Conservation (phyloP, 2,888 invertebrate genomes). For the Ophion ellenae region DNA sequence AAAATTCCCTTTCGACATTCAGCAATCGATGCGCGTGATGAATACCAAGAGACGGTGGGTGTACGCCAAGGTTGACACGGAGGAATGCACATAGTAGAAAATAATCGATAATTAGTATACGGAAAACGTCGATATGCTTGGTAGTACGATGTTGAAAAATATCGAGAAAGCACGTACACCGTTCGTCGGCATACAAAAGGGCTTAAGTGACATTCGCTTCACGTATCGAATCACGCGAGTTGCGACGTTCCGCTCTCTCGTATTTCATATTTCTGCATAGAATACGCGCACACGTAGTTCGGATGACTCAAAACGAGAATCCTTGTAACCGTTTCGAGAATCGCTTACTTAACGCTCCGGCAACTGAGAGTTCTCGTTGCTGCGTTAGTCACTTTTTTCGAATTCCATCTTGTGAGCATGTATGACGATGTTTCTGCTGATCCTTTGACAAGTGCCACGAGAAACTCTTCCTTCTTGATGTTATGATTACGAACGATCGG, state of each 20-base stretch:
- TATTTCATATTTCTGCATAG: conserved; percentile 4
- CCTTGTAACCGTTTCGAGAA: conserved; percentile 63
- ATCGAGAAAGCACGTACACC: background rate
- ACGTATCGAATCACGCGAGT: background rate
- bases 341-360: conserved; percentile 47
- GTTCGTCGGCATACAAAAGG: conserved; percentile 1
- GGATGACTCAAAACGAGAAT: conserved; percentile 56
- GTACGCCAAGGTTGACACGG: conserved; percentile 53
- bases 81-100: conserved; percentile 60
- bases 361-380: conserved; percentile 12
- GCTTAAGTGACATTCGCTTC: background rate
- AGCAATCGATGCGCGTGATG: background rate
- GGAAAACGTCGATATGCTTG: conserved; percentile 46
- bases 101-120: conserved; percentile 56
- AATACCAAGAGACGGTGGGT: conserved; percentile 5
- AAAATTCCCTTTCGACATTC: background rate
- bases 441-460: background rate
- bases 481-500: too few species aligned
- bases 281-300: background rate
- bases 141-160: background rate
- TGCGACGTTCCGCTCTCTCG: background rate
- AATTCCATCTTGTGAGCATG: conserved; percentile 1
- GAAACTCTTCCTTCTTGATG: too few species aligned
- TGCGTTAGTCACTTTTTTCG: conserved; percentile 40
- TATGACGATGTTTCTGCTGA: conserved; percentile 27